Conservation (phyloP, 2,113 vertebrate genomes). For the Platycercus adscitus region DNA sequence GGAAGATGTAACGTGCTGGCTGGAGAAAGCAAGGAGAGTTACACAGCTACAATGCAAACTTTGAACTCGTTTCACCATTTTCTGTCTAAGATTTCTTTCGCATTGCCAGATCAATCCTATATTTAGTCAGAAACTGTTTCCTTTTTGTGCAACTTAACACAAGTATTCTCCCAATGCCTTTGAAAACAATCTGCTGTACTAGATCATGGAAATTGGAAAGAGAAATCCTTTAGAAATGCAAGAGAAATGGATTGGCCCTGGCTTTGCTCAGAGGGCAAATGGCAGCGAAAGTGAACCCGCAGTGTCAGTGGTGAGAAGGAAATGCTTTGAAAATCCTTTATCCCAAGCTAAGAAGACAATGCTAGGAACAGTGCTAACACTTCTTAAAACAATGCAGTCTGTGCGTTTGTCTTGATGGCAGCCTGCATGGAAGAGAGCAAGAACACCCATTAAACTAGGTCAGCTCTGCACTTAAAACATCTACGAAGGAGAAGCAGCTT, state of each 20-base stretch:
- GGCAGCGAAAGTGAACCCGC: not conserved
- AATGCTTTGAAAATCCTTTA: not conserved
- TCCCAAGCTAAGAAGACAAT: not conserved
- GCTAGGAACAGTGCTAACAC: not conserved
- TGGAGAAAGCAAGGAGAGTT: not conserved
- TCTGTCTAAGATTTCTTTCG: not conserved
- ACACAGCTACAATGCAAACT: not conserved
- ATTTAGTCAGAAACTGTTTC: not conserved
- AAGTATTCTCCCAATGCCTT: not conserved
- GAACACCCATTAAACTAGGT: not conserved
- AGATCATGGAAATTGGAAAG: not conserved
- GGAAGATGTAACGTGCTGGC: slow-evolving; percentile 14
- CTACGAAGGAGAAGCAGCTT: not conserved
- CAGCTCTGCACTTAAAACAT: not conserved
- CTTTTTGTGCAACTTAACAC: not conserved
- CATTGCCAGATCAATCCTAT: not conserved
- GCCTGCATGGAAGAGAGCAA: not conserved
- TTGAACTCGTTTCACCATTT: not conserved
- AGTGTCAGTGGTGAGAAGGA: not conserved
- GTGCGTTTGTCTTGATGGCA: not conserved
- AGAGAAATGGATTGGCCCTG: not conserved
- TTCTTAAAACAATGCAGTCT: not conserved
- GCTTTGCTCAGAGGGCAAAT: not conserved
- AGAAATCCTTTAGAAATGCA: not conserved
- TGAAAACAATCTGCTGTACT: not conserved